These are phyloP conservation scores for Sebastiscus tertius DNA, from an alignment of 2,797 vertebrate genomes.

Conservation along the genomic window DNA sequence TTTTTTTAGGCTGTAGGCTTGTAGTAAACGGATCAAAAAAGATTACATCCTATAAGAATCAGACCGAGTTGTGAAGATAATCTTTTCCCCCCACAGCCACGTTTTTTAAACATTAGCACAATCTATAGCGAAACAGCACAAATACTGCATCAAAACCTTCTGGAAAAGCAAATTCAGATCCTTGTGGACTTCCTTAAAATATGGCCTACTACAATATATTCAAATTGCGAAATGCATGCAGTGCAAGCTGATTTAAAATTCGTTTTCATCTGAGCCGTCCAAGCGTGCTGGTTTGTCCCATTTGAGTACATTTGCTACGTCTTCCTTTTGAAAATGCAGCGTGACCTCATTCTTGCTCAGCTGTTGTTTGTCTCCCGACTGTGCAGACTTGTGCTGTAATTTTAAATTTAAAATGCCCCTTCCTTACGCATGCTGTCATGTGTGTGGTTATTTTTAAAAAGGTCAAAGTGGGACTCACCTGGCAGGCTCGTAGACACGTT, in stretches of 20 bases:
- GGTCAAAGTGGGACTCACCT: slow-evolving; percentile 74
- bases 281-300: not conserved
- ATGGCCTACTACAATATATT: not conserved
- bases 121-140: not conserved
- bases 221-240: not conserved
- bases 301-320: not conserved
- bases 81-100: not conserved
- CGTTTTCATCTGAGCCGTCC: not conserved
- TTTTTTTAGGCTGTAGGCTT: not conserved
- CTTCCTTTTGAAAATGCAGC: not conserved
- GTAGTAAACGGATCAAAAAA: not conserved
- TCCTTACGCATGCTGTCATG: too few species aligned
- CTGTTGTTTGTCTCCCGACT: not conserved
- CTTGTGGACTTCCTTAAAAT: not conserved
- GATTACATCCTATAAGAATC: not conserved
- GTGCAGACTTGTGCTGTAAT: not conserved
- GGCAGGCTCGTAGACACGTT: slow-evolving; percentile 87
- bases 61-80: not conserved
- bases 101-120: not conserved
- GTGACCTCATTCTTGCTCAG: slow-evolving; percentile 19
- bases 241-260: slow-evolving; percentile 5
- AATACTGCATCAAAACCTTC: not conserved
- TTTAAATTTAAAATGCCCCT: not conserved
- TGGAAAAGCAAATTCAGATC: not conserved
- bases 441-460: not conserved